Percentiles rank a stretch among this genome's conserved stretches.
These are phyloP conservation scores for Arrhamphus sclerolepis DNA, from an alignment of 2,797 vertebrate genomes.

Conservation along the genomic window DNA sequence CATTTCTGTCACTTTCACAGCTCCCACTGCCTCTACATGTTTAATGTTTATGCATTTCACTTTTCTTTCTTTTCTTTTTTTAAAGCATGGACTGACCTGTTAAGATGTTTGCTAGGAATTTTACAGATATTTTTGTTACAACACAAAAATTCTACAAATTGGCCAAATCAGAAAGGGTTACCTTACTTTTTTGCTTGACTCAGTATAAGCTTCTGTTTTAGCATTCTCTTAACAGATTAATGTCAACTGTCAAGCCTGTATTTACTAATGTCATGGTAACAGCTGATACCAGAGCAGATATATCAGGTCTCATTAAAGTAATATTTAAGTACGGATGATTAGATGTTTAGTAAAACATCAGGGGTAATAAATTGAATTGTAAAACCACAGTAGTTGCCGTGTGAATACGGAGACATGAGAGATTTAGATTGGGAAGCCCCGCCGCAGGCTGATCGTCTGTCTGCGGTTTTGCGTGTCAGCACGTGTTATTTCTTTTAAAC, in stretches of 20 bases:
- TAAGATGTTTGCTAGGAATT: constrained; percentile 37
- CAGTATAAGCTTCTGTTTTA: not conserved
- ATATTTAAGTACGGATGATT: constrained; percentile 36
- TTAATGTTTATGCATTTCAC: constrained; percentile 59
- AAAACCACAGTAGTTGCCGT: constrained; percentile 9
- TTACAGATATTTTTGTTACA: not conserved
- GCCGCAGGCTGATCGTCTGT: constrained; percentile 22
- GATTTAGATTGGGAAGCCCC: constrained; percentile 25
- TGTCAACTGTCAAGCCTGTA: constrained; percentile 1
- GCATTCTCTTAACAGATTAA: constrained; percentile 8
- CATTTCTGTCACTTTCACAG: constrained; percentile 68
- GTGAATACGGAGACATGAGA: constrained; percentile 12
- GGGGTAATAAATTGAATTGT: constrained; percentile 22
- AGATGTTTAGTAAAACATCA: constrained; percentile 33
- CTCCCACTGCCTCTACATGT: constrained; percentile 43
- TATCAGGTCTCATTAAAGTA: constrained; percentile 21
- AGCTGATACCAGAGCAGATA: constrained; percentile 21
- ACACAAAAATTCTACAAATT: no score
- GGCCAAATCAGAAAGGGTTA: not conserved
- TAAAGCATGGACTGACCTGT: constrained; percentile 36
- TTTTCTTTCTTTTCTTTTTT: constrained; percentile 26
- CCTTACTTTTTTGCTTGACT: not conserved
- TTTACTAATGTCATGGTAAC: constrained; percentile 49
- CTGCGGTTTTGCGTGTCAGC: constrained; percentile 32
- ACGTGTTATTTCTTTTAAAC: constrained; percentile 39